phyloP scores from a whole-genome alignment of 2,888 invertebrate genomes.

The Thyatira batis region DNA sequence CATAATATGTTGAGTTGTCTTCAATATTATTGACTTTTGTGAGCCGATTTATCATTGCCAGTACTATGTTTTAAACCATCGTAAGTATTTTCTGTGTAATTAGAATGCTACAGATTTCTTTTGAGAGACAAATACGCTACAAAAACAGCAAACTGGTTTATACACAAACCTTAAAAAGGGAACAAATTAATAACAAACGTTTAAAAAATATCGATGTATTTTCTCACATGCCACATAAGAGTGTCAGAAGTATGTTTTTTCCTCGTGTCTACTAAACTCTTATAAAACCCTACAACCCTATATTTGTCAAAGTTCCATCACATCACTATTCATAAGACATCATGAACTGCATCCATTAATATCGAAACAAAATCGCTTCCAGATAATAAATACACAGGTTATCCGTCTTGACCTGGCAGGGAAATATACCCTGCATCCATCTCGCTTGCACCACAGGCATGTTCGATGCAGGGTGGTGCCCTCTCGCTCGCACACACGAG shows the following conservation, averaged over 20 bases:
- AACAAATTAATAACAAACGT: too few species aligned
- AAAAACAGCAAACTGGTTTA: too few species aligned
- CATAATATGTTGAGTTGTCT: slow-evolving; percentile 17
- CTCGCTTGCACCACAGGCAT: slow-evolving; percentile 17
- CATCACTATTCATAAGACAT: neutral
- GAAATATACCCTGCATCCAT: slow-evolving; percentile 39
- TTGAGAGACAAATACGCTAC: too few species aligned
- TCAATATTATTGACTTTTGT: slow-evolving; percentile 5
- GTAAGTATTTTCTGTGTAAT: too few species aligned
- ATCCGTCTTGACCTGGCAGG: slow-evolving; percentile 45
- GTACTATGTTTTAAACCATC: too few species aligned
- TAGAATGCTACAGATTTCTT: too few species aligned
- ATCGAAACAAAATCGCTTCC: slow-evolving; percentile 3
- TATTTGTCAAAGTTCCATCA: neutral
- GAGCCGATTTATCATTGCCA: neutral
- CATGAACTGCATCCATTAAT: slow-evolving; percentile 1
- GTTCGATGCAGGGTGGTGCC: slow-evolving; percentile 7
- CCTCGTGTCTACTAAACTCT: neutral
- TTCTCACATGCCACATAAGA: too few species aligned
- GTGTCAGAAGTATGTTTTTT: too few species aligned
- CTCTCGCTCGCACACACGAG: slow-evolving; percentile 37
- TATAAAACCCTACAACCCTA: neutral
- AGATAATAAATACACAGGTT: slow-evolving; percentile 43
- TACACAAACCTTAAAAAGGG: too few species aligned
- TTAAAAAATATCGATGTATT: too few species aligned